Evolutionary conservation across 2,113 vertebrate genomes (phyloP).

Genomic region (Numida meleagris): DNA sequence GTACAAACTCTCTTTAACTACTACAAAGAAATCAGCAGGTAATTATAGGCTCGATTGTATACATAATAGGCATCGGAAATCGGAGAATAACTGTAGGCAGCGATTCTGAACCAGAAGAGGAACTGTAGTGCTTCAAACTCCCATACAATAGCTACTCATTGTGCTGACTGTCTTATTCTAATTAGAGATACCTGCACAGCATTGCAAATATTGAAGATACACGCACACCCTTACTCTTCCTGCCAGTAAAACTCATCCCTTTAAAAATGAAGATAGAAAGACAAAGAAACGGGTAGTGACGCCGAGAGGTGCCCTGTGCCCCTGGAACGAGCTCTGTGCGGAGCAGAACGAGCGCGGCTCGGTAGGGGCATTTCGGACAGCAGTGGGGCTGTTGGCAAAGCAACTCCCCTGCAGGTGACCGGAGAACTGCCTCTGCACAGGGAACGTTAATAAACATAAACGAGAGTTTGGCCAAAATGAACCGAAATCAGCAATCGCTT

Average conservation of each 20-base stretch:
- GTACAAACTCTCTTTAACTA: constrained; percentile 50
- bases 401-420: neutral
- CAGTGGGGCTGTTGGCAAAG: neutral
- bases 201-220: constrained; percentile 10
- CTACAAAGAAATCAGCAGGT: constrained; percentile 71
- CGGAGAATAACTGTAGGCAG: constrained; percentile 48
- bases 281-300: neutral
- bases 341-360: neutral
- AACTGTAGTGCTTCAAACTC: constrained; percentile 42
- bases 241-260: constrained; percentile 15
- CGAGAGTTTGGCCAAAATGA: neutral
- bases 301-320: neutral
- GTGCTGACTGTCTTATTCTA: constrained; percentile 49
- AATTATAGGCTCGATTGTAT: constrained; percentile 52
- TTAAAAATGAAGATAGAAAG: neutral
- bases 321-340: neutral
- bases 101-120: constrained; percentile 32
- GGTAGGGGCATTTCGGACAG: neutral
- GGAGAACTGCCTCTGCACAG: neutral
- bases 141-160: constrained; percentile 35
- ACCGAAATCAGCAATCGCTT: neutral
- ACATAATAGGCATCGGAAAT: constrained; percentile 48
- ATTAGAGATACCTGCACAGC: constrained; percentile 53
- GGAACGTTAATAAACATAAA: neutral
- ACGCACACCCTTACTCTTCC: constrained; percentile 1